phyloP scores from a whole-genome alignment of 1,140 invertebrate genomes.

The Antheraea mylitta region DNA sequence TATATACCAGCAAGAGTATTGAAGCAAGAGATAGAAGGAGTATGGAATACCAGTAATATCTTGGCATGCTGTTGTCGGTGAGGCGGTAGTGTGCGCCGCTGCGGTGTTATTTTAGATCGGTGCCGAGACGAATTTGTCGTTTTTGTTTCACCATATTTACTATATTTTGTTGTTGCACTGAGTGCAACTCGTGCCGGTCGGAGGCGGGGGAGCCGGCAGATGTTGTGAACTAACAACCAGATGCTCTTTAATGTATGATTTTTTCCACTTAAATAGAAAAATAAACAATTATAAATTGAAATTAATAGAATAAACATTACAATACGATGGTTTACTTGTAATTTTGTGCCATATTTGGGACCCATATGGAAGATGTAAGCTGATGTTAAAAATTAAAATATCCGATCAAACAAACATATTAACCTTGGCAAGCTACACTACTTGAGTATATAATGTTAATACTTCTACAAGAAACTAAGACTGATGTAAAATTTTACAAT shows the following conservation, averaged over 20 bases:
- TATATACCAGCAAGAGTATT: not conserved
- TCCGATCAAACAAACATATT: not conserved
- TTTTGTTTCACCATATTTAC: conserved; percentile 35
- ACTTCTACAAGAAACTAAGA: not conserved
- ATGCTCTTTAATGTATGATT: not conserved
- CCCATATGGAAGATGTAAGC: not conserved
- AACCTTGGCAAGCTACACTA: not conserved
- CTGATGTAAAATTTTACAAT: too few relatives aligned
- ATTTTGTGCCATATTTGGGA: not conserved
- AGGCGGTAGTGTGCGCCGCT: conserved; percentile 22
- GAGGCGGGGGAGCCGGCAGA: not conserved
- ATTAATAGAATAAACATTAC: not conserved
- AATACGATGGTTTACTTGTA: not conserved
- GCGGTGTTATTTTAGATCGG: conserved; percentile 58
- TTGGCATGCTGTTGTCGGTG: conserved; percentile 28
- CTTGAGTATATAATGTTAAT: not conserved
- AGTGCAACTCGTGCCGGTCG: not conserved
- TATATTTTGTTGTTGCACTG: conserved; percentile 31
- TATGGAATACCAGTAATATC: conserved; percentile 23
- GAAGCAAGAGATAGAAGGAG: conserved; percentile 6
- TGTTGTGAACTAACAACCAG: not conserved
- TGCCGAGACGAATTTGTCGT: conserved; percentile 38
- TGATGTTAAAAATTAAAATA: not conserved
- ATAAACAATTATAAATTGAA: not conserved
- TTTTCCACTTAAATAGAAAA: not conserved